Conservation (phyloP, 1,140 invertebrate species). For the Bradysia coprophila region DNA sequence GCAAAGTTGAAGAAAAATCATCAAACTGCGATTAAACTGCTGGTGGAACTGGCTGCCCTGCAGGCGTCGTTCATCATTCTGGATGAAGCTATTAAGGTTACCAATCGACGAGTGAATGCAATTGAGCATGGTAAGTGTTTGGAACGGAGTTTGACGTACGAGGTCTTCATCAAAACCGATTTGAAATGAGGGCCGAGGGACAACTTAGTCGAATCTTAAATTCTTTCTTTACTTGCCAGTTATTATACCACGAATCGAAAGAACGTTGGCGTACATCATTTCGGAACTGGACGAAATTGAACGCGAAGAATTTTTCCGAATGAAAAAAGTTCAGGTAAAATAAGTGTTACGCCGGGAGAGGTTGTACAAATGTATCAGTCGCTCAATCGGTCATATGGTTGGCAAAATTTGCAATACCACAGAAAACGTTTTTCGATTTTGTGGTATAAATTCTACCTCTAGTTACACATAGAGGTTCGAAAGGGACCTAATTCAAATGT, state of each 20-base stretch:
- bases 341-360: too few species aligned
- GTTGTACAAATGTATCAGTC: too few species aligned
- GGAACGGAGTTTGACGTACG: background rate
- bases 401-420: too few species aligned
- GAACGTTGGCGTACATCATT: constrained; percentile 92
- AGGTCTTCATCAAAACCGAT: too few species aligned
- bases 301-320: constrained; percentile 96
- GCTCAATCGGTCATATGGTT: too few species aligned
- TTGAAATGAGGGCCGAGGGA: too few species aligned
- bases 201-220: constrained; percentile 27
- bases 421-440: too few species aligned
- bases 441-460: too few species aligned
- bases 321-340: constrained; percentile 79
- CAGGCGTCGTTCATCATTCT: constrained; percentile 94
- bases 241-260: constrained; percentile 95
- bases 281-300: constrained; percentile 97
- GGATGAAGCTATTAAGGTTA: constrained; percentile 95
- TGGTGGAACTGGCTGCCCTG: constrained; percentile 86
- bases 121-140: constrained; percentile 80
- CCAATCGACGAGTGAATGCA: constrained; percentile 96
- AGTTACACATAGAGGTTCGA: too few species aligned
- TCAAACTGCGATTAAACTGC: constrained; percentile 73
- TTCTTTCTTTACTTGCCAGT: constrained; percentile 26
- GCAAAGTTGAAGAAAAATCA: constrained; percentile 93
- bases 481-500: too few species aligned